A percentile compares a stretch with the other conserved stretches of the same genome.
Evolutionary conservation across 1,140 invertebrate species (phyloP).

Genomic region (Anastrepha ludens): DNA sequence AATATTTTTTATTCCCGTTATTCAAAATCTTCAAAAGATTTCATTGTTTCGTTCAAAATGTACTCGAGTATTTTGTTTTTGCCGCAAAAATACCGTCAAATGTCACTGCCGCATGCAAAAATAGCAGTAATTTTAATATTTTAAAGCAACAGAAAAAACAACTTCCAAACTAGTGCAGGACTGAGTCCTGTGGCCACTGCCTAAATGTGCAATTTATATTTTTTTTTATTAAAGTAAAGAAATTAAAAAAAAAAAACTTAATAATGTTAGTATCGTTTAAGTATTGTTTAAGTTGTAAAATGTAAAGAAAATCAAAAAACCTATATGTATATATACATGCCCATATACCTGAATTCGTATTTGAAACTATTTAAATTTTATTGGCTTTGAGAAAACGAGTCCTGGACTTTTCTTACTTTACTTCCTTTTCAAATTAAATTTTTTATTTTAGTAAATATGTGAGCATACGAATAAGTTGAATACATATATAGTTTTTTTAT

Average conservation of each 20-base stretch:
- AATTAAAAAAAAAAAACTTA: constrained; percentile 39
- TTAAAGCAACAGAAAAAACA: neutral
- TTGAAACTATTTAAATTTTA: neutral
- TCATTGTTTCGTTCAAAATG: neutral
- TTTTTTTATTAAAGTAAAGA: constrained; percentile 39
- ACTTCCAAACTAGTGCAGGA: constrained; percentile 26
- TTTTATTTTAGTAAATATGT: neutral
- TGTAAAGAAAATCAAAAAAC: constrained; percentile 28
- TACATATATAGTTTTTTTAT: constrained; percentile 44
- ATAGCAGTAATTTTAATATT: constrained; percentile 28
- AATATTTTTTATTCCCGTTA: neutral
- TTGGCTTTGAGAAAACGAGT: neutral
- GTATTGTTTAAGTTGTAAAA: constrained; percentile 47
- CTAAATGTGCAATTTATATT: constrained; percentile 47
- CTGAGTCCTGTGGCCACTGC: constrained; percentile 41
- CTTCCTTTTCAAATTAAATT: neutral
- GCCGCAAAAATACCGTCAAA: constrained; percentile 32
- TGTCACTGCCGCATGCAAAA: constrained; percentile 50
- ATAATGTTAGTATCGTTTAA: constrained; percentile 48
- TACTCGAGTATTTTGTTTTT: constrained; percentile 30
- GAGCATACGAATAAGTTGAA: constrained; percentile 18
- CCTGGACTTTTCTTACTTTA: neutral
- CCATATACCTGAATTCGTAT: neutral
- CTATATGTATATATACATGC: constrained; percentile 18
- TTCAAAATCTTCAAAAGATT: neutral